A percentile compares a stretch with the other conserved stretches of the same genome.
These are phyloP conservation scores for Neoniphon sammara DNA, from an alignment of 2,797 vertebrate species.

Conservation along the genomic window DNA sequence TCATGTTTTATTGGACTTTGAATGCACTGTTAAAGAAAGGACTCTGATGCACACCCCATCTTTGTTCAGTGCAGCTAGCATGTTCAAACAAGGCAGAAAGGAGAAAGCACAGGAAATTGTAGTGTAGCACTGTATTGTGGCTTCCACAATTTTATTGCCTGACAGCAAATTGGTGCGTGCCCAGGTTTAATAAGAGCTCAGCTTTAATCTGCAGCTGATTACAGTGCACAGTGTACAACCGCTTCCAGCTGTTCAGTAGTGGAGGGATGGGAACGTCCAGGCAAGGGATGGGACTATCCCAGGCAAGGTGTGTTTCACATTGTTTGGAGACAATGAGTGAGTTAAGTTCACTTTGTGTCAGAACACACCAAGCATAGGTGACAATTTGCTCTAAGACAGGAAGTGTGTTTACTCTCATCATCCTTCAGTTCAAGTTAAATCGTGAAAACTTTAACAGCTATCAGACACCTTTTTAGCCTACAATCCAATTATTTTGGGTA, in stretches of 20 bases:
- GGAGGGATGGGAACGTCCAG: slow-evolving; percentile 35
- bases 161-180: slow-evolving; percentile 53
- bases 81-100: slow-evolving; percentile 31
- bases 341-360: slow-evolving; percentile 26
- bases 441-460: neutral
- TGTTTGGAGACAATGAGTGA: slow-evolving; percentile 31
- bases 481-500: slow-evolving; percentile 1
- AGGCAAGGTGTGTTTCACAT: slow-evolving; percentile 48
- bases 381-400: neutral
- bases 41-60: neutral
- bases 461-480: neutral
- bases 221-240: slow-evolving; percentile 50
- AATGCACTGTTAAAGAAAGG: slow-evolving; percentile 11
- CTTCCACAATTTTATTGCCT: slow-evolving; percentile 54
- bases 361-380: neutral
- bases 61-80: slow-evolving; percentile 15
- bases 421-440: too few relatives aligned
- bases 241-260: slow-evolving; percentile 49
- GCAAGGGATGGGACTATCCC: slow-evolving; percentile 36
- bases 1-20: neutral
- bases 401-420: neutral
- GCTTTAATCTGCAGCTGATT: slow-evolving; percentile 69
- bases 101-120: slow-evolving; percentile 44
- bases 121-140: slow-evolving; percentile 21
- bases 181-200: slow-evolving; percentile 63